Evolutionary conservation across 2,888 invertebrate species (phyloP).

Genomic region (Rambutsinella grinnellia): DNA sequence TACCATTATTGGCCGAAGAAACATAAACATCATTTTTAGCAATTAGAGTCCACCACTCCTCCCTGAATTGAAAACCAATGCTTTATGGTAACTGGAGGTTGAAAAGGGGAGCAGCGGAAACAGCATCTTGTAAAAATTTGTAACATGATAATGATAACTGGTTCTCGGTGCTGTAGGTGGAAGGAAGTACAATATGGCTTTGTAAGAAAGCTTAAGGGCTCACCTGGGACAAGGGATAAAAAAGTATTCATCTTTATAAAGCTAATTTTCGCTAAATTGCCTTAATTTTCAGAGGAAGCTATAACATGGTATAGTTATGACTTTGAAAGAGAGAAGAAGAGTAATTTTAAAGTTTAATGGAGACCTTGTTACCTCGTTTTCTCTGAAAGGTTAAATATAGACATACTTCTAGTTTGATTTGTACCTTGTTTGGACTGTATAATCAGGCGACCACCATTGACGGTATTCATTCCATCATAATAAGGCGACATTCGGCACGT

Average conservation of each 20-base stretch:
- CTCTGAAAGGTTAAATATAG: conserved; percentile 48
- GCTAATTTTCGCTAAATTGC: conserved; percentile 1
- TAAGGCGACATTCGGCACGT: conserved; percentile 24
- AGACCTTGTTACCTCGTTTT: conserved; percentile 41
- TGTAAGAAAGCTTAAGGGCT: not conserved
- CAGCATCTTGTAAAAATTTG: conserved; percentile 42
- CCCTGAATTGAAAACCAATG: conserved; percentile 9
- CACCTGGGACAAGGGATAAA: not conserved
- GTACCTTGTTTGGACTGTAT: conserved; percentile 38
- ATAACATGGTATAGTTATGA: not conserved
- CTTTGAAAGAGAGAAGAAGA: not conserved
- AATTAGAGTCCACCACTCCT: conserved; percentile 32
- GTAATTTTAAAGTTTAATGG: not conserved
- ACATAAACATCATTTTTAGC: conserved; percentile 34
- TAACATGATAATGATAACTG: conserved; percentile 28
- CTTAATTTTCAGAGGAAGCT: not conserved
- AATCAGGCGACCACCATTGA: conserved; percentile 52
- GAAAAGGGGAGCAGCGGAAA: conserved; percentile 10
- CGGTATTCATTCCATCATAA: conserved; percentile 20
- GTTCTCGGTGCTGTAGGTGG: not conserved
- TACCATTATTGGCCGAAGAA: conserved; percentile 40
- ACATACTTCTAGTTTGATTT: conserved; percentile 26
- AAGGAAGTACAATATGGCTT: not conserved
- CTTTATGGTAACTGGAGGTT: conserved; percentile 12
- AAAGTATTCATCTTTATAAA: not conserved